These are phyloP conservation scores for Oophaga pumilio DNA, from an alignment of 2,113 vertebrate species.

Conservation along the genomic window DNA sequence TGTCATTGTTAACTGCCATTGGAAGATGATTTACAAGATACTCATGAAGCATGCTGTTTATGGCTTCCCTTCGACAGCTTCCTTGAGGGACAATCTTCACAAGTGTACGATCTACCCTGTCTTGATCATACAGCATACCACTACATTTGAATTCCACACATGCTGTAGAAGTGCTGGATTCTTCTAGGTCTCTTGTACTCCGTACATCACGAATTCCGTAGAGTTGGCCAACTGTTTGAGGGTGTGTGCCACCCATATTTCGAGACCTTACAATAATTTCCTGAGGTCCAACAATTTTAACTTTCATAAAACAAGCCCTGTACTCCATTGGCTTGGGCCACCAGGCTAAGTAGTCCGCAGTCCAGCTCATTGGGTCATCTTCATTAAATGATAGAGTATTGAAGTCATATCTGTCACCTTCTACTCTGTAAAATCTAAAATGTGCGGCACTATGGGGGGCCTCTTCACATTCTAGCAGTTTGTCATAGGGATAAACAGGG, in stretches of 20 bases:
- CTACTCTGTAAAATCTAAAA: constrained; percentile 93
- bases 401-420: constrained; percentile 90
- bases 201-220: constrained; percentile 91
- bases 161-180: constrained; percentile 78
- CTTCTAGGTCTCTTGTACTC: constrained; percentile 83
- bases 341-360: constrained; percentile 93
- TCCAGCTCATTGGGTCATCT: constrained; percentile 96
- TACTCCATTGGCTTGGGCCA: constrained; percentile 98
- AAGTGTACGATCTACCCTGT: constrained; percentile 89
- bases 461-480: constrained; percentile 87
- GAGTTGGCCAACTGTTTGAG: constrained; percentile 86
- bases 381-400: constrained; percentile 96
- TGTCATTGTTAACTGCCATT: constrained; percentile 92
- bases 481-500: constrained; percentile 90
- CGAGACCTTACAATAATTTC: constrained; percentile 92
- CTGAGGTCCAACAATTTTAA: constrained; percentile 83
- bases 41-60: constrained; percentile 91
- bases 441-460: constrained; percentile 85
- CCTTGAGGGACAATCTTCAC: constrained; percentile 93
- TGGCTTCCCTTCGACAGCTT: constrained; percentile 83
- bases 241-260: constrained; percentile 95
- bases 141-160: constrained; percentile 98
- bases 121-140: constrained; percentile 94
- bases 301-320: constrained; percentile 94
- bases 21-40: constrained; percentile 96